phyloP scores from a whole-genome alignment of 2,113 vertebrate genomes.

The Xiphias gladius region DNA sequence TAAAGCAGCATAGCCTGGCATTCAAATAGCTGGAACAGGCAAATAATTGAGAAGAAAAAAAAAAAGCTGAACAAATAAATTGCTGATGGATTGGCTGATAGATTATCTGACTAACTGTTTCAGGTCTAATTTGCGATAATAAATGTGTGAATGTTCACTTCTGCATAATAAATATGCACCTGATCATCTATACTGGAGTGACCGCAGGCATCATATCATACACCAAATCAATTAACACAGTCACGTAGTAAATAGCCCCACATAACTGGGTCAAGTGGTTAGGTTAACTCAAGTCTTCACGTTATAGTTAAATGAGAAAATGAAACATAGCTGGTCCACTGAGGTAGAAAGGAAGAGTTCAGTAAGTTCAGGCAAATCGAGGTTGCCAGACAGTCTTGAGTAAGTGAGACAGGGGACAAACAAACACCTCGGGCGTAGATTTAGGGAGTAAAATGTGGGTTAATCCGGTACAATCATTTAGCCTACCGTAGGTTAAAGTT shows the following conservation, averaged over 20 bases:
- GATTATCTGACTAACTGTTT: neutral
- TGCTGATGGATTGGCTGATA: neutral
- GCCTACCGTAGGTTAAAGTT: neutral
- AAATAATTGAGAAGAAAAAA: neutral
- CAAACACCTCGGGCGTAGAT: slow-evolving; percentile 4
- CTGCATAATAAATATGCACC: neutral
- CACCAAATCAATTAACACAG: neutral
- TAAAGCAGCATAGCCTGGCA: neutral
- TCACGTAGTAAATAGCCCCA: neutral
- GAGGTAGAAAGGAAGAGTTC: slow-evolving; percentile 9
- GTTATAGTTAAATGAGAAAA: neutral
- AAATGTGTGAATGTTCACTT: neutral
- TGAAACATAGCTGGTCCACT: neutral
- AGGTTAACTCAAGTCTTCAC: neutral
- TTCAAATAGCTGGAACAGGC: neutral
- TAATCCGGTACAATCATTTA: slow-evolving; percentile 45
- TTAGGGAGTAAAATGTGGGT: slow-evolving; percentile 37
- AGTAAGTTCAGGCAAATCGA: slow-evolving; percentile 15
- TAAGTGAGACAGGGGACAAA: neutral
- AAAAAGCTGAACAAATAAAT: neutral
- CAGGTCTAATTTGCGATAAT: neutral
- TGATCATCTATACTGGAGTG: neutral
- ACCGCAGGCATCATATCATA: neutral
- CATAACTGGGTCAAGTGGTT: neutral
- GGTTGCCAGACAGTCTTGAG: slow-evolving; percentile 10